Evolutionary conservation across 2,797 vertebrate genomes (phyloP).

Genomic region (Erpetoichthys calabaricus): DNA sequence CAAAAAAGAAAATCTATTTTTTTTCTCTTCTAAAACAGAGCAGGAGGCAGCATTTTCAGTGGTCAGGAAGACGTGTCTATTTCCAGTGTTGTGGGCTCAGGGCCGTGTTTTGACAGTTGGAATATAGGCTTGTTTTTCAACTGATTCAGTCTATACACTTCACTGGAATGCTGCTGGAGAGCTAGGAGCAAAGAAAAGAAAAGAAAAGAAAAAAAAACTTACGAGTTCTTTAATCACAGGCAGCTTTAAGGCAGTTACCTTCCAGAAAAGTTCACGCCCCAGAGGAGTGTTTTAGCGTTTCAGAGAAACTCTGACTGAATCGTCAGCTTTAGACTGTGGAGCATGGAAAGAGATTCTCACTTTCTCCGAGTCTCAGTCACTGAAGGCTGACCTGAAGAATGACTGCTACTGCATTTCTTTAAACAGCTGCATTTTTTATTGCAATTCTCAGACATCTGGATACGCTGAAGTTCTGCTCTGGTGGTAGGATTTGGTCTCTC

Average conservation of each 20-base stretch:
- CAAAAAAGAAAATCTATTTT: slow-evolving; percentile 21
- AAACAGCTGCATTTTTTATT: slow-evolving; percentile 23
- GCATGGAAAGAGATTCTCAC: slow-evolving; percentile 35
- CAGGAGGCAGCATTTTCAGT: slow-evolving; percentile 52
- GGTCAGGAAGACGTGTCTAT: slow-evolving; percentile 52
- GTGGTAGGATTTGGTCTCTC: slow-evolving; percentile 5
- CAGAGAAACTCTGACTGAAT: slow-evolving; percentile 48
- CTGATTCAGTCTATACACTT: slow-evolving; percentile 32
- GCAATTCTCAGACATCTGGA: slow-evolving; percentile 17
- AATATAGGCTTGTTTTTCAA: slow-evolving; percentile 27
- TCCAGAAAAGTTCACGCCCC: slow-evolving; percentile 63
- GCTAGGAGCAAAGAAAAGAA: slow-evolving; percentile 24
- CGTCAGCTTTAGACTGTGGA: slow-evolving; percentile 32
- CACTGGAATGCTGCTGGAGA: slow-evolving; percentile 32
- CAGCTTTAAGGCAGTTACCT: slow-evolving; percentile 52
- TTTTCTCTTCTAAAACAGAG: slow-evolving; percentile 38
- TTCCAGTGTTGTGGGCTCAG: slow-evolving; percentile 44
- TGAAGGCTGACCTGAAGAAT: slow-evolving; percentile 40
- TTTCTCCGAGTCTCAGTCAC: slow-evolving; percentile 41
- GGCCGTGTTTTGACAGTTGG: slow-evolving; percentile 55
- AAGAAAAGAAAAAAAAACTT: slow-evolving; percentile 25
- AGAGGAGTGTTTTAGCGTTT: slow-evolving; percentile 62
- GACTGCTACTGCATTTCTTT: slow-evolving; percentile 38
- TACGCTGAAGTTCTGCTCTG: slow-evolving; percentile 14
- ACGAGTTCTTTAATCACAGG: slow-evolving; percentile 47